Evolutionary conservation across 2,888 invertebrate species (phyloP).

Genomic region (Pardosa pseudoannulata): DNA sequence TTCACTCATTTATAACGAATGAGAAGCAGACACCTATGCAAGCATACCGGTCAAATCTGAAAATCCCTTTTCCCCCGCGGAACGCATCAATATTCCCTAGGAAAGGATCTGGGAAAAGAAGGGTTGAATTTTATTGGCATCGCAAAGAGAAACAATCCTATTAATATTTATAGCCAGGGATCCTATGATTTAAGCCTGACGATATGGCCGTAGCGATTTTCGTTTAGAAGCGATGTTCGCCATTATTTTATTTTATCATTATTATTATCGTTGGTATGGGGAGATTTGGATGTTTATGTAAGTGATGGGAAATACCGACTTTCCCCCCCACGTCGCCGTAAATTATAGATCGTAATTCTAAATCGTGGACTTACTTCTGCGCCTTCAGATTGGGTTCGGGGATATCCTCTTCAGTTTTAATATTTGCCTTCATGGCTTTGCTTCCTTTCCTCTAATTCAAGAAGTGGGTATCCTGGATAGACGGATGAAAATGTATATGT

Average conservation of each 20-base stretch:
- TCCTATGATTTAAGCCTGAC: conserved; percentile 17
- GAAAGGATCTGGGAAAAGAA: neutral
- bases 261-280: neutral
- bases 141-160: conserved; percentile 23
- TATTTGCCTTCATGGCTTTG: too few species aligned
- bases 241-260: neutral
- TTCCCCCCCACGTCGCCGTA: neutral
- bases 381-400: too few species aligned
- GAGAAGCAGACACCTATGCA: neutral
- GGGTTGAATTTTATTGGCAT: conserved; percentile 28
- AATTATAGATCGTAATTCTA: neutral
- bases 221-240: neutral
- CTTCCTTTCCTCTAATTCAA: too few species aligned
- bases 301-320: neutral
- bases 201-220: conserved; percentile 14
- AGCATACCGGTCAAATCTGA: neutral
- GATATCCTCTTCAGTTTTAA: too few species aligned
- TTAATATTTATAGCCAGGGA: conserved; percentile 32
- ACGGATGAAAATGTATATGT: too few species aligned
- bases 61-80: neutral
- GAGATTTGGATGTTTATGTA: neutral
- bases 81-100: conserved; percentile 11
- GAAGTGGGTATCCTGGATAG: too few species aligned
- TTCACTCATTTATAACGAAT: conserved; percentile 4
- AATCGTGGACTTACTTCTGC: too few species aligned